Evolutionary conservation across 2,113 vertebrate genomes (phyloP).

Genomic region (Gasterosteus aculeatus): DNA sequence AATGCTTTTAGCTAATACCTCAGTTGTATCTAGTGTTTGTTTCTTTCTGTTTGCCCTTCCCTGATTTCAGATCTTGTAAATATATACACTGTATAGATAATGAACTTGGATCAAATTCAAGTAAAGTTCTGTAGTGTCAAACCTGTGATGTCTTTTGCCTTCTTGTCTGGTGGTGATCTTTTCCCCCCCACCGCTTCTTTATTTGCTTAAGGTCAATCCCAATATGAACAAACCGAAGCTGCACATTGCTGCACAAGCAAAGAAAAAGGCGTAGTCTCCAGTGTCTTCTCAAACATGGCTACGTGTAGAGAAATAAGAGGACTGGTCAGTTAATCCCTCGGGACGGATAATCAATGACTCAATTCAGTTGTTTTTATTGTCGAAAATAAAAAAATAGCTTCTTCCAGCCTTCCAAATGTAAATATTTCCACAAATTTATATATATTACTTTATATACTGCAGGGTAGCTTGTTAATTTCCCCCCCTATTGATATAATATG

Average conservation of each 20-base stretch:
- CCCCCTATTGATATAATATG: not conserved
- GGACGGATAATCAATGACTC: not conserved
- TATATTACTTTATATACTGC: not conserved
- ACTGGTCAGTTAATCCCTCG: not conserved
- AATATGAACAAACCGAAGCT: not conserved
- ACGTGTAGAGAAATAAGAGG: not conserved
- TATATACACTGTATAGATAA: constrained; percentile 82
- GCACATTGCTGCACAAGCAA: not conserved
- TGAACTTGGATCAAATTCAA: constrained; percentile 85
- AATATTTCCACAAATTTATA: not conserved
- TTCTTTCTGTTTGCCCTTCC: constrained; percentile 61
- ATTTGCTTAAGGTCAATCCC: not conserved
- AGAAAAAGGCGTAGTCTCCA: not conserved
- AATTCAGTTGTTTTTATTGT: too few species aligned
- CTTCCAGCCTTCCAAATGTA: not conserved
- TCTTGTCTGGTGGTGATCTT: not conserved
- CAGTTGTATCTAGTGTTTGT: constrained; percentile 81
- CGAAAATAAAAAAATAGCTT: not conserved
- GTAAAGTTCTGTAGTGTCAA: constrained; percentile 85
- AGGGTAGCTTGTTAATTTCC: not conserved
- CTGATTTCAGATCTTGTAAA: constrained; percentile 79
- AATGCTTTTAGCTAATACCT: constrained; percentile 85
- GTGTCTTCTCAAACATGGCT: not conserved
- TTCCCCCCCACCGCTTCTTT: not conserved
- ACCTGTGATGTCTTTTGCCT: constrained; percentile 25